Evolutionary conservation across 2,797 vertebrate genomes (phyloP).

Genomic region (Margarornis squamiger): DNA sequence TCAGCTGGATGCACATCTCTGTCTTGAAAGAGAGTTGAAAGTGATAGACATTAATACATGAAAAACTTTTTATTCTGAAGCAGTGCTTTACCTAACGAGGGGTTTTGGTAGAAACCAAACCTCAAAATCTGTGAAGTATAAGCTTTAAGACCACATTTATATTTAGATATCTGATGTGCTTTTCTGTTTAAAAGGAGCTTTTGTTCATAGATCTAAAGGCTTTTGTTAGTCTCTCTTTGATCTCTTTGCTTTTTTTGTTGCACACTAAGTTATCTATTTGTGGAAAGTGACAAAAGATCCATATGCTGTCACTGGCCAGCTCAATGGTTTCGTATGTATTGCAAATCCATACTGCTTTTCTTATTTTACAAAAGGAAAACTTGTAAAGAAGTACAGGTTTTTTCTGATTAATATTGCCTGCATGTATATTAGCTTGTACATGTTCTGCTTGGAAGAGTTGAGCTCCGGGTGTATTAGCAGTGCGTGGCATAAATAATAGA

Average conservation of each 20-base stretch:
- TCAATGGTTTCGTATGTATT: background rate
- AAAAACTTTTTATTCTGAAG: background rate
- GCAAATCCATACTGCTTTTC: background rate
- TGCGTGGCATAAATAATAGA: background rate
- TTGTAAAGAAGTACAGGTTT: background rate
- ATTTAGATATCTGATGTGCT: background rate
- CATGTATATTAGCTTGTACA: background rate
- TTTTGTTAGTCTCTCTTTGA: background rate
- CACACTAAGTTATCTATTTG: background rate
- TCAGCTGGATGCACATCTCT: background rate
- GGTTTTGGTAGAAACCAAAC: background rate
- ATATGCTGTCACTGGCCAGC: background rate
- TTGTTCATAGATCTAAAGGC: background rate
- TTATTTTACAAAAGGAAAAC: background rate
- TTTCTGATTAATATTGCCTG: background rate
- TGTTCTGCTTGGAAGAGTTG: background rate
- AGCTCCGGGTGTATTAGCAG: background rate
- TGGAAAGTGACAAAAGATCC: conserved; percentile 15
- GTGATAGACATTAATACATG: background rate
- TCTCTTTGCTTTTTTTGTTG: background rate
- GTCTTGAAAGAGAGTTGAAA: background rate
- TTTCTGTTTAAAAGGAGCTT: background rate
- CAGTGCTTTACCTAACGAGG: background rate
- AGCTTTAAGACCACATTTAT: background rate
- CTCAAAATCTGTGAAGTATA: background rate